Evolutionary conservation across 2,797 vertebrate genomes (phyloP).

Genomic region (Trichosurus vulpecula): DNA sequence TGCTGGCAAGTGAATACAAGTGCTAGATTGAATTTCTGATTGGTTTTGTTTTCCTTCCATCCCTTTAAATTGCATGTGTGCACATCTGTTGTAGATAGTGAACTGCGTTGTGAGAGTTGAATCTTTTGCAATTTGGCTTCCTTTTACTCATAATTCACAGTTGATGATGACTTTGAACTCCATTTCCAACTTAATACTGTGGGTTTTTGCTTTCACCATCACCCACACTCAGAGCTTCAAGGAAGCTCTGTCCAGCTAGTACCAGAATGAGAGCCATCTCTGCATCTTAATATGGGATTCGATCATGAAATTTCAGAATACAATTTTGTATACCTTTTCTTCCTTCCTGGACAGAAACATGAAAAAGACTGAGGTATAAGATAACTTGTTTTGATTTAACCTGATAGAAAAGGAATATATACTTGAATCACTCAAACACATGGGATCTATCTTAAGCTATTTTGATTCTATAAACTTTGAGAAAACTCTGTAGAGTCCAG

Average conservation of each 20-base stretch:
- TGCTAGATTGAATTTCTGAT: slow-evolving; percentile 39
- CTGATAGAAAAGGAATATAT: neutral
- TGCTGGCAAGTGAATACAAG: neutral
- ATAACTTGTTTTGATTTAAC: neutral
- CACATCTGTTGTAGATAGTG: slow-evolving; percentile 35
- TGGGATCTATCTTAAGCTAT: neutral
- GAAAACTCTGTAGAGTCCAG: neutral
- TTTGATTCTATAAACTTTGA: neutral
- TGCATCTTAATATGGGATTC: neutral
- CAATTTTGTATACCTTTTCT: slow-evolving; percentile 29
- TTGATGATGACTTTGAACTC: slow-evolving; percentile 62
- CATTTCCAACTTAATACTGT: slow-evolving; percentile 31
- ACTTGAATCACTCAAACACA: neutral
- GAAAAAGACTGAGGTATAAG: neutral
- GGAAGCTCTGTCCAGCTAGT: neutral
- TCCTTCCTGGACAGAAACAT: neutral
- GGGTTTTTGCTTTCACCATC: slow-evolving; percentile 37
- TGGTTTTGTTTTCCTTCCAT: slow-evolving; percentile 12
- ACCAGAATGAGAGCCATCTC: neutral
- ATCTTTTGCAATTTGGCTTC: slow-evolving; percentile 18
- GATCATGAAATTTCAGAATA: slow-evolving; percentile 1
- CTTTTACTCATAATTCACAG: slow-evolving; percentile 46
- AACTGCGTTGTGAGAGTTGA: neutral
- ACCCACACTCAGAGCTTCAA: neutral
- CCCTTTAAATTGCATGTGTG: neutral